These are phyloP conservation scores for Asbolus verrucosus DNA, from an alignment of 1,140 invertebrate species.

Conservation along the genomic window DNA sequence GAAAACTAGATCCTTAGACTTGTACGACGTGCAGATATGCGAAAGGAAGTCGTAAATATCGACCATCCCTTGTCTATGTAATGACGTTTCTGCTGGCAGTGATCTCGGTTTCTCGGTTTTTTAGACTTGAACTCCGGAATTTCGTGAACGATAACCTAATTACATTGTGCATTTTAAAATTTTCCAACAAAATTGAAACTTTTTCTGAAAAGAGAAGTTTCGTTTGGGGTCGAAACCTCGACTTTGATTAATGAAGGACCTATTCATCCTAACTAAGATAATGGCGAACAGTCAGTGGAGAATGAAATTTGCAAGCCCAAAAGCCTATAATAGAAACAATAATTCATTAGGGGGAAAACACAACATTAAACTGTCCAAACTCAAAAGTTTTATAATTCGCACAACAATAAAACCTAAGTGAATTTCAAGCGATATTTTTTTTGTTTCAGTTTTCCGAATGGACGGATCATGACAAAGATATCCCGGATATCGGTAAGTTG, in stretches of 20 bases:
- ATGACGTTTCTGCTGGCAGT: background rate
- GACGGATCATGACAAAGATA: constrained; percentile 66
- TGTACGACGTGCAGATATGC: background rate
- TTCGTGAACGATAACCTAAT: background rate
- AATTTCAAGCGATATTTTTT: too few species aligned
- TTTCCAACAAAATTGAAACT: constrained; percentile 28
- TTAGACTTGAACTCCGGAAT: background rate
- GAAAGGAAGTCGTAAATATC: constrained; percentile 21
- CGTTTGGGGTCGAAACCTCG: background rate
- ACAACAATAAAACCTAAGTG: too few species aligned
- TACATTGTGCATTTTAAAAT: constrained; percentile 22
- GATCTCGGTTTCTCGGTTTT: background rate
- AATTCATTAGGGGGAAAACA: too few species aligned
- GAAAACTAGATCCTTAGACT: constrained; percentile 11
- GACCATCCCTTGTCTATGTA: too few species aligned
- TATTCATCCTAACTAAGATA: background rate
- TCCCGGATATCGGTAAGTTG: constrained; percentile 64
- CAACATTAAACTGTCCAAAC: too few species aligned
- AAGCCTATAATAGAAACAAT: too few species aligned
- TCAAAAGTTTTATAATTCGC: too few species aligned
- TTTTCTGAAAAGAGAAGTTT: too few species aligned
- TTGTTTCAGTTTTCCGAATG: constrained; percentile 67
- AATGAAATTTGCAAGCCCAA: too few species aligned
- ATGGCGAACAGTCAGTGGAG: constrained; percentile 6
- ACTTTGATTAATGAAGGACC: constrained; percentile 13